Evolutionary conservation across 2,888 invertebrate genomes (phyloP).

Genomic region (Mesorhabditis spiculigera): DNA sequence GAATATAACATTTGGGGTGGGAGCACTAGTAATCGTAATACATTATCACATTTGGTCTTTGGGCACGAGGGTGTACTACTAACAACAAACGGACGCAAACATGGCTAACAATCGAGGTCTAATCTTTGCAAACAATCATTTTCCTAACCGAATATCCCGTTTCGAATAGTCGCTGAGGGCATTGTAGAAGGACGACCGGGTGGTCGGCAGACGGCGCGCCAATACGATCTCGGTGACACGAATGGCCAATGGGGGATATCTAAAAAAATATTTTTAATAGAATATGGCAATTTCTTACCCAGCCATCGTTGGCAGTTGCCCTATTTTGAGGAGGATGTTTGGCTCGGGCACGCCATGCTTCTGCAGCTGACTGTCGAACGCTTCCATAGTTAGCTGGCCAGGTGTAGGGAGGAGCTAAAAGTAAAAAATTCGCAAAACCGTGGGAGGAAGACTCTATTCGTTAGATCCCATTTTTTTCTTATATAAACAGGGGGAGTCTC

Average conservation of each 20-base stretch:
- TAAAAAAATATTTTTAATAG: neutral
- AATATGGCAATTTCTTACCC: neutral
- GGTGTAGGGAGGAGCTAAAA: neutral
- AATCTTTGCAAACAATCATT: constrained; percentile 13
- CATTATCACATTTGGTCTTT: no score
- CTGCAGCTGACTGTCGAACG: neutral
- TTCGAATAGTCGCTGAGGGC: constrained; percentile 29
- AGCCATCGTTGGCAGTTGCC: neutral
- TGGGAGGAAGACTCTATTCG: no score
- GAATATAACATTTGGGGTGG: no score
- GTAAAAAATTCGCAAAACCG: neutral
- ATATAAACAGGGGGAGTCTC: no score
- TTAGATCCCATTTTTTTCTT: no score
- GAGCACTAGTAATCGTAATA: no score
- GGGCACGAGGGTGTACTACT: no score
- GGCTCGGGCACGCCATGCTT: neutral
- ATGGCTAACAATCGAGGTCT: no score
- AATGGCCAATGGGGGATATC: neutral
- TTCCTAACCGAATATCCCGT: constrained; percentile 37
- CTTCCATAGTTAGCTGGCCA: neutral
- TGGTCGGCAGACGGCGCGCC: constrained; percentile 21
- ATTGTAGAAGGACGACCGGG: constrained; percentile 25
- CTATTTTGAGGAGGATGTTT: neutral
- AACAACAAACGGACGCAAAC: no score
- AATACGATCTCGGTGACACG: constrained; percentile 12